These are phyloP conservation scores for Meles meles DNA, from an alignment of 2,113 vertebrate species.

Conservation along the genomic window DNA sequence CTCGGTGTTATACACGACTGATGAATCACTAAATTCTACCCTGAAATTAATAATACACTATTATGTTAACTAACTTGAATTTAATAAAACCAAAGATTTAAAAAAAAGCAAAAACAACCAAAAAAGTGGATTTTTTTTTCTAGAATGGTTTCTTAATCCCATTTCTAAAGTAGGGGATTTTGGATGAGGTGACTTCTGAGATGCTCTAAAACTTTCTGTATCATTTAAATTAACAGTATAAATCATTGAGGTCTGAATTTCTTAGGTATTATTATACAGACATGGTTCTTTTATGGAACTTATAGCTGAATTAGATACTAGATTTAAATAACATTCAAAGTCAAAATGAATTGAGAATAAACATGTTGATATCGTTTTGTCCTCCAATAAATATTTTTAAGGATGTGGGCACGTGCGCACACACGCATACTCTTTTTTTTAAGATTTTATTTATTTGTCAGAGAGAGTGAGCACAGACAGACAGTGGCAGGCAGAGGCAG, in stretches of 20 bases:
- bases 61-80: background rate
- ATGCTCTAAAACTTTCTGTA: background rate
- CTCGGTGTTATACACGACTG: too few relatives aligned
- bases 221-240: conserved; percentile 13
- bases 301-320: background rate
- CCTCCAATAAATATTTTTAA: background rate
- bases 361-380: background rate
- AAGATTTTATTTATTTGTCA: too few relatives aligned
- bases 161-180: conserved; percentile 47
- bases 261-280: background rate
- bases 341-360: conserved; percentile 10
- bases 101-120: background rate
- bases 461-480: too few relatives aligned
- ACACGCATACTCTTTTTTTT: too few relatives aligned
- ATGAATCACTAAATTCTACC: too few relatives aligned
- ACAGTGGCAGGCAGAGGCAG: too few relatives aligned
- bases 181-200: conserved; percentile 8
- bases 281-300: background rate
- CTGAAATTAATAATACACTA: too few relatives aligned
- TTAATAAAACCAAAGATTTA: background rate
- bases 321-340: conserved; percentile 23
- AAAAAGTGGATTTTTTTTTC: background rate
- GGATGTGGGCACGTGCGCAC: background rate
- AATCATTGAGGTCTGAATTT: conserved; percentile 13
- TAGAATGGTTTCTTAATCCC: background rate